Percentiles rank a stretch among this genome's conserved stretches.
phyloP scores from a whole-genome alignment of 1,140 invertebrate species.

The Pantala flavescens region DNA sequence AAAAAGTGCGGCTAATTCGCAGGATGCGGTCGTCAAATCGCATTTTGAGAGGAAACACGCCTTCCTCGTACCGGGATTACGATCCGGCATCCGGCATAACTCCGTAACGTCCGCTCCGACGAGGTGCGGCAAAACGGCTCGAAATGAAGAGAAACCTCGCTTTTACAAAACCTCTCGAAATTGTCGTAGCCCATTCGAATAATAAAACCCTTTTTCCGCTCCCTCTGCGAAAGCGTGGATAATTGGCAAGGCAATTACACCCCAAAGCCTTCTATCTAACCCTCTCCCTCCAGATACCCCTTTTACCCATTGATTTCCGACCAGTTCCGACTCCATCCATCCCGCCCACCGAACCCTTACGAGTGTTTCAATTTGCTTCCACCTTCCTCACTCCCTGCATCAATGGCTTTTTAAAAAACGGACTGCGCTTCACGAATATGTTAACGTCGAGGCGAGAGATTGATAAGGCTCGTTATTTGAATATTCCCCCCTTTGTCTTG shows the following conservation, averaged over 20 bases:
- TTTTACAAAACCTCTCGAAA: too few relatives aligned
- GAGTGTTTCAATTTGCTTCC: too few relatives aligned
- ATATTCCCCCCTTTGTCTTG: neutral
- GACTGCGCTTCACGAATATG: neutral
- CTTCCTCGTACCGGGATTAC: too few relatives aligned
- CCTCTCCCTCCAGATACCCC: neutral
- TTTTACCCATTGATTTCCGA: neutral
- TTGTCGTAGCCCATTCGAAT: too few relatives aligned
- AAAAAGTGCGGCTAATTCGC: too few relatives aligned
- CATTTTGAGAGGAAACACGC: too few relatives aligned
- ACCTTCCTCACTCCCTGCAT: neutral
- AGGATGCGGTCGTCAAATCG: too few relatives aligned
- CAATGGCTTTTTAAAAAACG: neutral
- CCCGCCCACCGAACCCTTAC: neutral
- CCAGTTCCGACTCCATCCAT: neutral
- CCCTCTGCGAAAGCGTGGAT: neutral
- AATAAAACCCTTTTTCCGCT: too few relatives aligned
- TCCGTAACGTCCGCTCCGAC: too few relatives aligned
- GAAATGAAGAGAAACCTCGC: too few relatives aligned
- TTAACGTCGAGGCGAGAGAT: neutral
- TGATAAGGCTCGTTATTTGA: neutral
- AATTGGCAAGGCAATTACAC: slow-evolving; percentile 1
- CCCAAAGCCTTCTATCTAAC: too few relatives aligned
- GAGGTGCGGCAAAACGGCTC: neutral
- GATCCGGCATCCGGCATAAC: too few relatives aligned